Percentiles rank a stretch among this genome's conserved stretches.
phyloP scores from a whole-genome alignment of 2,113 vertebrate species.

The Sclerurus mexicanus region DNA sequence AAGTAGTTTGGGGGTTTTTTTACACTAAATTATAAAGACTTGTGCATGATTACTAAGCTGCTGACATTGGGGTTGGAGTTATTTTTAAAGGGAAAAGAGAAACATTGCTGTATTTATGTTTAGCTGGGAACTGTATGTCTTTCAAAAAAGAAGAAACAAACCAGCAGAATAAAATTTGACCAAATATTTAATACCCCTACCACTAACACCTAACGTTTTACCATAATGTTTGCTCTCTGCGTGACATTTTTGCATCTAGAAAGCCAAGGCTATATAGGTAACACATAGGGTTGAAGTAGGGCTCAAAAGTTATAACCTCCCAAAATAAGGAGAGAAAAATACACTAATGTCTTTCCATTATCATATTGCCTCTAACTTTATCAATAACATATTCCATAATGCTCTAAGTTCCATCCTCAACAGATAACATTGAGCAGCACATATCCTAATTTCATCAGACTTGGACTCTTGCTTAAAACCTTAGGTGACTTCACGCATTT shows the following conservation, averaged over 20 bases:
- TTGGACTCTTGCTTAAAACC: slow-evolving; percentile 15
- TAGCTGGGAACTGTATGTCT: neutral
- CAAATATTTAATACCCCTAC: neutral
- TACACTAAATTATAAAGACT: neutral
- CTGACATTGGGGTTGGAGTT: neutral
- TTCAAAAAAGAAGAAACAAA: neutral
- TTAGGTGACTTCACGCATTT: slow-evolving; percentile 44
- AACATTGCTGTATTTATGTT: neutral
- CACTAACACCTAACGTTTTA: neutral
- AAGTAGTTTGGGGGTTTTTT: neutral
- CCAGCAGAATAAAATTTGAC: neutral
- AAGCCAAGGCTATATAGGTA: neutral
- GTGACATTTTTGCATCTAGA: neutral
- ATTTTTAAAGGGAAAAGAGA: neutral
- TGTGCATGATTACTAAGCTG: neutral
- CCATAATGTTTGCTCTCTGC: neutral
- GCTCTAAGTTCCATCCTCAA: slow-evolving; percentile 12
- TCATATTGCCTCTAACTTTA: slow-evolving; percentile 32
- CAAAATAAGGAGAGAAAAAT: neutral
- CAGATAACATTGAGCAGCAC: slow-evolving; percentile 24
- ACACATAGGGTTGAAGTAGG: neutral
- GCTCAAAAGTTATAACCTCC: neutral
- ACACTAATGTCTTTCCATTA: neutral
- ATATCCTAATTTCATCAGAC: slow-evolving; percentile 40
- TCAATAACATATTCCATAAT: slow-evolving; percentile 26